Percentiles rank a stretch among this genome's conserved stretches.
These are phyloP conservation scores for Myocastor coypus DNA, from an alignment of 2,113 vertebrate species.

Conservation along the genomic window DNA sequence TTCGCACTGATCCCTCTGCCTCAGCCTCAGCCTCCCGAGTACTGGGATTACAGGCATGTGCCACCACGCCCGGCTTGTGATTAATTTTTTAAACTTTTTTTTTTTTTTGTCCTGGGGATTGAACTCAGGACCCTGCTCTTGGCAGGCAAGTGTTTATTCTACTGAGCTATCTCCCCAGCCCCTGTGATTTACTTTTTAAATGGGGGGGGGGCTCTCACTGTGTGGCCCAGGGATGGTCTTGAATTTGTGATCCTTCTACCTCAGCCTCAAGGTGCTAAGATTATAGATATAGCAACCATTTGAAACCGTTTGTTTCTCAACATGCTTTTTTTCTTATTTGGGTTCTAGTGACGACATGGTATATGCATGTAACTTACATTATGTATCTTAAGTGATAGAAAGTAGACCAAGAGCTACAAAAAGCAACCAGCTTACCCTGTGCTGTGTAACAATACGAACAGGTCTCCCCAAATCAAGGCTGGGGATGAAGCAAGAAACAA, in stretches of 20 bases:
- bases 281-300: background rate
- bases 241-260: background rate
- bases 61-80: no score
- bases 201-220: background rate
- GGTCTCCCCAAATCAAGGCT: background rate
- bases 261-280: background rate
- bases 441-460: background rate
- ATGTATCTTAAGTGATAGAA: conserved; percentile 6
- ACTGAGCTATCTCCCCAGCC: no score
- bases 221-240: background rate
- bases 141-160: no score
- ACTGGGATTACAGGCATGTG: no score
- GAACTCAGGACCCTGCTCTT: no score
- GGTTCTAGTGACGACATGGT: background rate
- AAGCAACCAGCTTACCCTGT: background rate
- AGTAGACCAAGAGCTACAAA: background rate
- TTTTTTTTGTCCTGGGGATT: no score
- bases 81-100: no score
- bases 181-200: background rate
- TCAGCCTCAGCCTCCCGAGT: no score
- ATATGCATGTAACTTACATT: background rate
- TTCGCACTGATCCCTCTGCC: no score
- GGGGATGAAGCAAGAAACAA: background rate
- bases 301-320: background rate
- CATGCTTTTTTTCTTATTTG: background rate